phyloP scores from a whole-genome alignment of 2,113 vertebrate genomes.

The Chascanopsetta lugubris region DNA sequence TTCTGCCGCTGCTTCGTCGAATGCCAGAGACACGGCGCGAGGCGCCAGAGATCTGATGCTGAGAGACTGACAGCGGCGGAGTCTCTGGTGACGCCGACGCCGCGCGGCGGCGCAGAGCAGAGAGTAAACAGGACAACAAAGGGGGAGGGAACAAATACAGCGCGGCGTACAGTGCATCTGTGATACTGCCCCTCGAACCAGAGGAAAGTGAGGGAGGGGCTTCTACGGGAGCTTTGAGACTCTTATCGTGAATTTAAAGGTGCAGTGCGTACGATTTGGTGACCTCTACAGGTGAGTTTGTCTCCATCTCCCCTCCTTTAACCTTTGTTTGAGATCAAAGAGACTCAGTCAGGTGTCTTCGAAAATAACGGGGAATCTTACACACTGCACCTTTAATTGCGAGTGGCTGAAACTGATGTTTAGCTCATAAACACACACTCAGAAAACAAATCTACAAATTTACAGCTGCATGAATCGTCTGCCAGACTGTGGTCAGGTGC shows the following conservation, averaged over 20 bases:
- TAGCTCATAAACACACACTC: too few species aligned
- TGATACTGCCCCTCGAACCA: background rate
- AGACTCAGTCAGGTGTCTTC: background rate
- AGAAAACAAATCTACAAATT: too few species aligned
- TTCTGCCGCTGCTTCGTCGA: constrained; percentile 64
- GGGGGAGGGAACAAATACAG: constrained; percentile 23
- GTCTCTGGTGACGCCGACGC: constrained; percentile 55
- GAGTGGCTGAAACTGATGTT: too few species aligned
- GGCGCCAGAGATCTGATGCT: constrained; percentile 67
- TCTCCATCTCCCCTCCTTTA: too few species aligned
- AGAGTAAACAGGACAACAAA: constrained; percentile 56
- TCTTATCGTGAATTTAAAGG: too few species aligned
- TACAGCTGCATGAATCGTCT: background rate
- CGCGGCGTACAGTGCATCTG: background rate
- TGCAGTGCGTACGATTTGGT: too few species aligned
- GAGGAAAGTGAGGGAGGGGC: too few species aligned
- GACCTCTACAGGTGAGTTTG: too few species aligned
- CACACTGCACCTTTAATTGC: background rate
- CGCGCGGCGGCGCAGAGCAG: constrained; percentile 16
- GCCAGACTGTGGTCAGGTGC: background rate
- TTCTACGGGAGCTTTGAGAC: too few species aligned
- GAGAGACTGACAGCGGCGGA: constrained; percentile 60
- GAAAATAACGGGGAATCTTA: background rate
- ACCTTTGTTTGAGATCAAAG: too few species aligned
- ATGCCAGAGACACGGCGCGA: constrained; percentile 57